Evolutionary conservation across 37 sponge, comb jelly and placozoan species (phyloP).

Genomic region (Ephydatia muelleri): DNA sequence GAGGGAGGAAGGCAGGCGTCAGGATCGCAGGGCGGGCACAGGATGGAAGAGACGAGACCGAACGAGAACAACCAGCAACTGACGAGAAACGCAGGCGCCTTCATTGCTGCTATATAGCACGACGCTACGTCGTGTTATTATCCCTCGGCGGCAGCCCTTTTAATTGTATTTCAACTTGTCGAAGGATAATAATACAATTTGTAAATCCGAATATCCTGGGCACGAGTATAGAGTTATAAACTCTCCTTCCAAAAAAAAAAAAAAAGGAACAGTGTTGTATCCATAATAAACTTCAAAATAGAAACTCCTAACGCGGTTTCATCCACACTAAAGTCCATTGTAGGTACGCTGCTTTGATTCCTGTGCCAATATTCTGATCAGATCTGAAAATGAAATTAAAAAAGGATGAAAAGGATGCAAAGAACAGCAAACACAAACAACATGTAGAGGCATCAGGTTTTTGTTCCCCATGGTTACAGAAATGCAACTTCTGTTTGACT

Average conservation of each 20-base stretch:
- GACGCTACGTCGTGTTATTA: neutral
- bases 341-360: constrained; percentile 70
- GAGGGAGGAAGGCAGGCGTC: constrained; percentile 5
- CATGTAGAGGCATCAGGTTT: too few relatives aligned
- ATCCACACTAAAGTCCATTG: constrained; percentile 78
- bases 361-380: constrained; percentile 76
- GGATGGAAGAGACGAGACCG: neutral
- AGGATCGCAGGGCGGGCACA: constrained; percentile 27
- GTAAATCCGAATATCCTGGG: neutral
- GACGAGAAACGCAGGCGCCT: neutral
- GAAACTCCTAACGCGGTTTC: neutral
- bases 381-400: constrained; percentile 31
- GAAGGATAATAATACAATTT: neutral
- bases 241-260: neutral
- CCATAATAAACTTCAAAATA: neutral
- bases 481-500: too few relatives aligned
- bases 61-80: neutral
- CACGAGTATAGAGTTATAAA: neutral
- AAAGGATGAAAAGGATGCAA: neutral
- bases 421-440: neutral
- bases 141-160: neutral
- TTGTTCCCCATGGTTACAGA: too few relatives aligned
- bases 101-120: constrained; percentile 18
- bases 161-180: neutral
- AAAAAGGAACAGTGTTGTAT: neutral